Conservation (phyloP, 2,888 invertebrate genomes). For the Ophioninae sp. region DNA sequence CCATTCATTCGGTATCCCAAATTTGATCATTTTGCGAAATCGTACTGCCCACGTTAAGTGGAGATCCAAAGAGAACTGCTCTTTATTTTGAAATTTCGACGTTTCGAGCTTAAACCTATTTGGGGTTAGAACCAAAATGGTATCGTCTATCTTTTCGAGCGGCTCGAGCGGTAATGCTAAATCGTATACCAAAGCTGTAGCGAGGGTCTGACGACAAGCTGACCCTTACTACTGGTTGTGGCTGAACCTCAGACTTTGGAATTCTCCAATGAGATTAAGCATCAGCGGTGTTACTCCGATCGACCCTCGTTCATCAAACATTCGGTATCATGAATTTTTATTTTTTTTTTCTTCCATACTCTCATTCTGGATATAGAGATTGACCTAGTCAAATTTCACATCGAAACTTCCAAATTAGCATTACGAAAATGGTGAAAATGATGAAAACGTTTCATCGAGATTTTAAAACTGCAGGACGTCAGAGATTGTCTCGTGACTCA, state of each 20-base stretch:
- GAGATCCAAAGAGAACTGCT: background rate
- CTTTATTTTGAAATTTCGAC: background rate
- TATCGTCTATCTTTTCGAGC: background rate
- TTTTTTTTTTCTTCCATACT: background rate
- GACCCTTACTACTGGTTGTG: constrained; percentile 13
- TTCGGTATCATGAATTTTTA: too few relatives aligned
- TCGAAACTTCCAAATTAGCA: too few relatives aligned
- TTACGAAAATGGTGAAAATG: background rate
- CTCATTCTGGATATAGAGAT: too few relatives aligned
- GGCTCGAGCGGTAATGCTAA: constrained; percentile 13
- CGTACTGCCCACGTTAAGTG: background rate
- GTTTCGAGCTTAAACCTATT: background rate
- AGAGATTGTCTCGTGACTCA: too few relatives aligned
- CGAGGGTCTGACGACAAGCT: constrained; percentile 2
- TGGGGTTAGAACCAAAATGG: background rate
- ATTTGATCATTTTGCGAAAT: background rate
- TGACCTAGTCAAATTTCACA: background rate
- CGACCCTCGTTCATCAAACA: background rate
- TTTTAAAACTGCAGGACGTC: background rate
- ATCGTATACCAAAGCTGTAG: background rate
- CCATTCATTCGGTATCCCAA: constrained; percentile 5
- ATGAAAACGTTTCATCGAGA: background rate
- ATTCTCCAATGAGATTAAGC: background rate
- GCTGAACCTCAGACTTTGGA: background rate
- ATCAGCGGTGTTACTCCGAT: background rate